Conservation (phyloP, 2,888 invertebrate genomes). For the Nemurella pictetii region DNA sequence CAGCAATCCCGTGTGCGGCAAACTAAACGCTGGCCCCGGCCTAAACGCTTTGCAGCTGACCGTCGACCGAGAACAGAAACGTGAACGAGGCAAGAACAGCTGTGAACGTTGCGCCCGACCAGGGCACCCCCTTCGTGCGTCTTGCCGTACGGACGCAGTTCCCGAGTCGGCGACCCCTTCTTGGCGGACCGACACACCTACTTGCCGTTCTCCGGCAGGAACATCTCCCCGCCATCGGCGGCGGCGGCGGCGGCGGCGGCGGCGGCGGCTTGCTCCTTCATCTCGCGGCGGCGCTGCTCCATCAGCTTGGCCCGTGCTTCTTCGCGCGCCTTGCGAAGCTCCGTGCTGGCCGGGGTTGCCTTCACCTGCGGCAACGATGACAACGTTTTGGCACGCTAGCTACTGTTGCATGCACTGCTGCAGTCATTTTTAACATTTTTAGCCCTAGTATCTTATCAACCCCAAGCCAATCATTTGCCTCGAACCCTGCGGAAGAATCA, state of each 20-base stretch:
- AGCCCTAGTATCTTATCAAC: slow-evolving; percentile 2
- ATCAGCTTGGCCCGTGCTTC: slow-evolving; percentile 78
- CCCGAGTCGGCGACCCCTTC: not conserved
- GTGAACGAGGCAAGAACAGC: not conserved
- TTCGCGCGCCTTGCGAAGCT: slow-evolving; percentile 51
- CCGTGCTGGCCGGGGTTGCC: slow-evolving; percentile 37
- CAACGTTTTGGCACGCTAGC: no score
- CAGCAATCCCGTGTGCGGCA: no score
- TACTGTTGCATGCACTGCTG: no score
- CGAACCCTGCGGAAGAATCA: no score
- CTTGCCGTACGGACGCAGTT: no score
- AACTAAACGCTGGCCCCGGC: no score
- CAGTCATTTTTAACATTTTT: slow-evolving; percentile 4
- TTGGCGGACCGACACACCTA: no score
- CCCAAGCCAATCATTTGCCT: not conserved
- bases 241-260: slow-evolving; percentile 31
- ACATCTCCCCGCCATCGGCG: slow-evolving; percentile 38
- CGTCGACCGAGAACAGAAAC: no score
- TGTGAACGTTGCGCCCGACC: no score
- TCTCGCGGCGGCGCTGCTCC: slow-evolving; percentile 70
- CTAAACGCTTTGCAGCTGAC: no score
- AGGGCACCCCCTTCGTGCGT: no score
- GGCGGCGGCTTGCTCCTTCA: slow-evolving; percentile 48
- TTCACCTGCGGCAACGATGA: not conserved
- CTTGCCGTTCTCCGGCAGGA: slow-evolving; percentile 39